Conservation (phyloP, 2,113 vertebrate genomes). For the Myocastor coypus region DNA sequence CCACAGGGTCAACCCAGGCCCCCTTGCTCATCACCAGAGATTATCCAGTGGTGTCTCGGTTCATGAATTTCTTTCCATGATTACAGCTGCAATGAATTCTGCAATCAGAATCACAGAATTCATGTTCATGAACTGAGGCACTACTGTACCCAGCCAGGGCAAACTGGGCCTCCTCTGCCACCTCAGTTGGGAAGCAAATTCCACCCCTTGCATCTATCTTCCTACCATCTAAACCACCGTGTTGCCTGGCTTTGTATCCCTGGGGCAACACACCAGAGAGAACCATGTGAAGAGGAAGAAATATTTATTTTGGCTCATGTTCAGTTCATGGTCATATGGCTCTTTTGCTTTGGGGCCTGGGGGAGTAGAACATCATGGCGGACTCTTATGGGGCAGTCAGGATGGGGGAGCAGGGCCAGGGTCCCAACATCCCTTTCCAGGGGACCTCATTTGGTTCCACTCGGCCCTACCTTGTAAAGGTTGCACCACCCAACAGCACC, state of each 20-base stretch:
- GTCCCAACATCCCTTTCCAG: neutral
- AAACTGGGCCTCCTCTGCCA: neutral
- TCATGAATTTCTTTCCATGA: neutral
- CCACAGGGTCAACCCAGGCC: neutral
- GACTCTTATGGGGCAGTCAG: too few relatives aligned
- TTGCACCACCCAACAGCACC: neutral
- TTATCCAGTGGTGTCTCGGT: neutral
- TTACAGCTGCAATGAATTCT: neutral
- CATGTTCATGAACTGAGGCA: neutral
- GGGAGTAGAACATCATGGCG: neutral
- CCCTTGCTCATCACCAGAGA: neutral
- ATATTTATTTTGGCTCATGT: neutral
- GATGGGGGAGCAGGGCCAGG: neutral
- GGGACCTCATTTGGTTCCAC: neutral
- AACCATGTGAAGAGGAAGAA: neutral
- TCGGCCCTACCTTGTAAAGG: neutral
- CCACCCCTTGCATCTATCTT: neutral
- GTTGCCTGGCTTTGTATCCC: neutral
- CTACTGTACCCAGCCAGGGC: neutral
- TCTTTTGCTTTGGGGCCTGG: neutral
- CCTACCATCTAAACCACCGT: neutral
- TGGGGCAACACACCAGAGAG: neutral
- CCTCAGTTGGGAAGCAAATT: neutral
- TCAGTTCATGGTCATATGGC: neutral
- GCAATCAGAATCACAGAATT: neutral